These are phyloP conservation scores for Python bivittatus DNA, from an alignment of 2,113 vertebrate genomes.

Conservation along the genomic window DNA sequence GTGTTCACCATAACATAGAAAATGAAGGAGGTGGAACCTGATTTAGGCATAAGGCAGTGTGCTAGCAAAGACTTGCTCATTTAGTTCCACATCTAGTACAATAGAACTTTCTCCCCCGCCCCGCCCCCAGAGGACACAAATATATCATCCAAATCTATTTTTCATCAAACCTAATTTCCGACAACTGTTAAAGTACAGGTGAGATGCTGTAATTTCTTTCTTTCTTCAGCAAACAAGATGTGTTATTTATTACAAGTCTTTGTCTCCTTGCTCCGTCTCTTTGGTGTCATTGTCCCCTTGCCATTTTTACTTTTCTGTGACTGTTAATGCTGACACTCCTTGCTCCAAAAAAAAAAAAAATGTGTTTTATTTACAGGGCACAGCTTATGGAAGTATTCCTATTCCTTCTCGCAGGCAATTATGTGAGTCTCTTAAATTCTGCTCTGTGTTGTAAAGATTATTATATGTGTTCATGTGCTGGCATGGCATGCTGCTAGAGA, in stretches of 20 bases:
- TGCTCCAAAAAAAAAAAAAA: constrained; percentile 73
- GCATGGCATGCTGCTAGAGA: constrained; percentile 79
- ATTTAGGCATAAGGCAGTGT: not conserved
- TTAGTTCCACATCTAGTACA: constrained; percentile 51
- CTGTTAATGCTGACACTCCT: constrained; percentile 71
- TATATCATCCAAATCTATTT: constrained; percentile 52
- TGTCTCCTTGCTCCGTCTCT: constrained; percentile 28
- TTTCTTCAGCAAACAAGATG: constrained; percentile 41
- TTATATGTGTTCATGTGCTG: constrained; percentile 76
- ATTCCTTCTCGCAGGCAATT: constrained; percentile 81
- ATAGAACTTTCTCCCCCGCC: constrained; percentile 17
- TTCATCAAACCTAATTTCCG: constrained; percentile 52
- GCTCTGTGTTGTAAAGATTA: constrained; percentile 80
- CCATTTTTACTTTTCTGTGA: constrained; percentile 63
- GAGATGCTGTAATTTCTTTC: constrained; percentile 49
- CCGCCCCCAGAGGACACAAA: constrained; percentile 48
- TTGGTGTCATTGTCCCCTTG: constrained; percentile 58
- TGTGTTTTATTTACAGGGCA: constrained; percentile 86
- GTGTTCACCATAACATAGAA: not conserved
- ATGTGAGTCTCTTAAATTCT: constrained; percentile 82
- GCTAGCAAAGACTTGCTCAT: constrained; percentile 29
- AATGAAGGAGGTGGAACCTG: constrained; percentile 12
- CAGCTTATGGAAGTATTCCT: constrained; percentile 81
- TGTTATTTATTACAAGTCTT: constrained; percentile 46
- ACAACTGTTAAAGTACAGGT: constrained; percentile 53